These are phyloP conservation scores for Desoria tigrina DNA, from an alignment of 2,888 invertebrate species.

Conservation along the genomic window DNA sequence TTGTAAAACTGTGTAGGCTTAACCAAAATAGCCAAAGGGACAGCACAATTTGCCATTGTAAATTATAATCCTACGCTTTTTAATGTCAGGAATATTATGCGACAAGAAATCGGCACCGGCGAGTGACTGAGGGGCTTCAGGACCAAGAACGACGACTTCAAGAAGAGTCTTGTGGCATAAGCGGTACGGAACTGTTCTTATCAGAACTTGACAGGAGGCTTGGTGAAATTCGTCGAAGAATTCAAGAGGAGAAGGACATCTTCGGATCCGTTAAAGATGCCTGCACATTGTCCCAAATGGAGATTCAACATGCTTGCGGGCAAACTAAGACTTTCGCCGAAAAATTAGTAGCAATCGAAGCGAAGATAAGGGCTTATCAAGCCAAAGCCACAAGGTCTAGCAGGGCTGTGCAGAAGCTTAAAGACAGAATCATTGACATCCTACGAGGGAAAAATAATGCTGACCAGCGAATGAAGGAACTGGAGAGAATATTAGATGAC, in stretches of 20 bases:
- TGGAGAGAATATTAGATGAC: conserved; percentile 25
- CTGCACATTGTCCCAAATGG: neutral
- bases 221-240: neutral
- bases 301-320: neutral
- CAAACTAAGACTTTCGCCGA: neutral
- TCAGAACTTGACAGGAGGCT: conserved; percentile 27
- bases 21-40: too few species aligned
- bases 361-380: neutral
- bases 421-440: conserved; percentile 6
- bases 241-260: conserved; percentile 4
- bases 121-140: conserved; percentile 16
- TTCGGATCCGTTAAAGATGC: neutral
- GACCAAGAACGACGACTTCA: conserved; percentile 27
- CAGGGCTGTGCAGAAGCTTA: conserved; percentile 10
- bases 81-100: conserved; percentile 27
- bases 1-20: neutral
- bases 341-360: neutral
- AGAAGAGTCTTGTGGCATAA: conserved; percentile 26
- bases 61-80: too few species aligned
- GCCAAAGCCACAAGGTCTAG: neutral
- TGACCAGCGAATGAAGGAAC: conserved; percentile 17
- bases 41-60: too few species aligned
- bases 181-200: conserved; percentile 14
- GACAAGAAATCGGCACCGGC: neutral
- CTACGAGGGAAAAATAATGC: neutral